phyloP scores from a whole-genome alignment of 2,113 vertebrate genomes.

The Arvicanthis niloticus region DNA sequence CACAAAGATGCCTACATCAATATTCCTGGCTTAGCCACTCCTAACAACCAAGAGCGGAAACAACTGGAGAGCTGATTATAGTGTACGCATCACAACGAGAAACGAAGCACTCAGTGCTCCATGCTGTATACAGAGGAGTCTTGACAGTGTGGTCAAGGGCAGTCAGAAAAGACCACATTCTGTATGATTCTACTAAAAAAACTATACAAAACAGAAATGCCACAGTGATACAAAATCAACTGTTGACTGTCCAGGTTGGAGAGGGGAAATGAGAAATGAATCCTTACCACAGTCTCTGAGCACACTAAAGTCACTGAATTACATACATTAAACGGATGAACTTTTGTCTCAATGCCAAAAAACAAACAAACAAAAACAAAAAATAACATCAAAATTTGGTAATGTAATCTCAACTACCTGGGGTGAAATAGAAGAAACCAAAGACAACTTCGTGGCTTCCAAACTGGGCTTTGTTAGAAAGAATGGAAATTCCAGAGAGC shows the following conservation, averaged over 20 bases:
- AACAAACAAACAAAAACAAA: neutral
- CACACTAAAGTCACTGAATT: neutral
- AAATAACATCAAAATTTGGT: neutral
- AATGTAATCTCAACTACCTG: neutral
- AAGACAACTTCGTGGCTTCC: neutral
- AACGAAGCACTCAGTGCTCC: neutral
- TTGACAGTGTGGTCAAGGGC: neutral
- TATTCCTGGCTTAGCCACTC: neutral
- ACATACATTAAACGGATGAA: neutral
- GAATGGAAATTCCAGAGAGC: neutral
- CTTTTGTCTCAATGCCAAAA: neutral
- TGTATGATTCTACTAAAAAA: neutral
- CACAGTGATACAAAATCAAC: neutral
- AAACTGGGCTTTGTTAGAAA: neutral
- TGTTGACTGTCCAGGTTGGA: neutral
- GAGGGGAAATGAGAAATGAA: neutral
- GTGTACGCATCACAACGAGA: neutral
- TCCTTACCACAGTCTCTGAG: neutral
- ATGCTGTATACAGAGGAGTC: neutral
- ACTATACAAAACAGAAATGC: neutral
- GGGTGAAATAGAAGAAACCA: conserved; percentile 34
- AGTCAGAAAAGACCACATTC: neutral
- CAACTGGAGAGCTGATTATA: neutral
- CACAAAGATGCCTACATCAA: neutral
- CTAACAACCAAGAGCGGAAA: neutral